Evolutionary conservation across 2,113 vertebrate genomes (phyloP).

Genomic region (Beaufortia kweichowensis): DNA sequence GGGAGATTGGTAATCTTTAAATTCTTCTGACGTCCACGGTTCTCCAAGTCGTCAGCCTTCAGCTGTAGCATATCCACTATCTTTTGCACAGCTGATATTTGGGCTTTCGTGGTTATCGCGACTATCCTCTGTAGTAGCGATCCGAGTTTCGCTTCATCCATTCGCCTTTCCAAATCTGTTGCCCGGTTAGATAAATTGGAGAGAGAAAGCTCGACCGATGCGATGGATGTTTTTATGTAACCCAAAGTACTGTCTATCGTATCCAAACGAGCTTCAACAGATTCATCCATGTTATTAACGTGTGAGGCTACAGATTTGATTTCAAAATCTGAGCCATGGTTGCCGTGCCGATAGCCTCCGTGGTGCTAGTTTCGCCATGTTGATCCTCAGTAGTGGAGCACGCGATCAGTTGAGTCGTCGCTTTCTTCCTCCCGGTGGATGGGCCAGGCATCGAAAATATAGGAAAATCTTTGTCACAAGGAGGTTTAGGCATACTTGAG

Average conservation of each 20-base stretch:
- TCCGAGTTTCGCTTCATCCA: not conserved
- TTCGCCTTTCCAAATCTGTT: not conserved
- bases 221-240: not conserved
- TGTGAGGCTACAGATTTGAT: too few relatives aligned
- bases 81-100: not conserved
- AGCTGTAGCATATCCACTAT: not conserved
- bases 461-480: too few relatives aligned
- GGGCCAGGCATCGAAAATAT: too few relatives aligned
- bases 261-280: too few relatives aligned
- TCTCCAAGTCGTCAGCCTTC: not conserved
- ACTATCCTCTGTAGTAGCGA: not conserved
- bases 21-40: not conserved
- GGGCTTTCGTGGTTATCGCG: not conserved
- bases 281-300: too few relatives aligned
- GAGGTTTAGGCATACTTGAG: not conserved
- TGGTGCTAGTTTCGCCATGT: too few relatives aligned
- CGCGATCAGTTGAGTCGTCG: too few relatives aligned
- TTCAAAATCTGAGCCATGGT: too few relatives aligned
- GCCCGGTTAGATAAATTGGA: not conserved
- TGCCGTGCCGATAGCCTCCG: too few relatives aligned
- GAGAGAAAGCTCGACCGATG: not conserved
- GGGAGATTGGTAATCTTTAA: not conserved
- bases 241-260: too few relatives aligned
- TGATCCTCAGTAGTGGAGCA: too few relatives aligned
- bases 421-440: too few relatives aligned